Base-by-base conservation (phyloP, 2,797 vertebrate genomes). In the Gadopsis marmoratus region DNA sequence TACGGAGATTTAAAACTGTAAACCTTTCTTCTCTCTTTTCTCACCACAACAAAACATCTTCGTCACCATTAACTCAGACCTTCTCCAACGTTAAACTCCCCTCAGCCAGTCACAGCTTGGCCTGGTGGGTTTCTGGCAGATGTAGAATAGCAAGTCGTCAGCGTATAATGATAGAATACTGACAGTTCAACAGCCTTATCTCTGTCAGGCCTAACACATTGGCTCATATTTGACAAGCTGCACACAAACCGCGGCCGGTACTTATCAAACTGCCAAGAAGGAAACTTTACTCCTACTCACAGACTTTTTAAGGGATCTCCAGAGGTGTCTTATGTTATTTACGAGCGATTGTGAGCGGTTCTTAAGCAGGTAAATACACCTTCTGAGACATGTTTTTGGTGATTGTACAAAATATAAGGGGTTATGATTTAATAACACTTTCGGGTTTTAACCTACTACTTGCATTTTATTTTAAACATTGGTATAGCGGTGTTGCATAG, bases 11-110 rank as follows among this genome's bases (percentile, higher is more conserved):
- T 82, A 66, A 80, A 81, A 54, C 48, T 69, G 59, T 84, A 29
- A 67, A 81, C 87, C 60, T 69, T 71, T 89, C 89, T 84, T 81
- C 81, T 89, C 80, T 92, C 71, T 79, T 67, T 78, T 50, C 47
- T 69, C 67, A 73, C 67, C 39, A 4, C 1, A 73, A 71, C 74
- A 76, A 43, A 70, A 48, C 41, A 77, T 62, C 84, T 79, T 85
- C 66, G 72, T 48, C 62, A 76, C 50, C 61, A 7, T 61, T 29
- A 19, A 48, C 26, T 61, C 68, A 50, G 21, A 71, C 14, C 8
- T 69, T 37, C 39, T 16, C 59, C 35, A 1, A 29, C 45, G 31
- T 23, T 17, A 66, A 63, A 2, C 5, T 17, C 11, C 29, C 21
- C 21, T 71, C 47, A 50, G 41, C 14, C 11, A 43, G 2, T 78